Conservation (phyloP, 2,113 vertebrate species). For the Ia io region DNA sequence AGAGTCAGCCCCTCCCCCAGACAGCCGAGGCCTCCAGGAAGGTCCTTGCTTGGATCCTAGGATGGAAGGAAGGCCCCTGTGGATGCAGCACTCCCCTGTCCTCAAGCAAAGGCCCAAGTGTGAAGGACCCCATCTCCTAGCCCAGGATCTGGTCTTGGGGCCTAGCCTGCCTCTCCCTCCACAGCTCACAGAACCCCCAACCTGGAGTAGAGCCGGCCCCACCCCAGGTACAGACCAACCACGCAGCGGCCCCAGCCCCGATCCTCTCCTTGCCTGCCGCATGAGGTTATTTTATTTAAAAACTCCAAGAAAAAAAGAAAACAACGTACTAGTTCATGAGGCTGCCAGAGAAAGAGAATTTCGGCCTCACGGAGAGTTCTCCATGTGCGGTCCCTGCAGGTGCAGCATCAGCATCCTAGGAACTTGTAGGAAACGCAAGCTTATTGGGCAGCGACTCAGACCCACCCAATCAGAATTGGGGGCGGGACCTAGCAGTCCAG, state of each 20-base stretch:
- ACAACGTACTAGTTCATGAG: neutral
- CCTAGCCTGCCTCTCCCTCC: neutral
- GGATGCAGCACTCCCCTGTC: accelerated
- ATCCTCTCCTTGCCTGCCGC: neutral
- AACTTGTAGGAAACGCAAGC: neutral
- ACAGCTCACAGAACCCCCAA: neutral
- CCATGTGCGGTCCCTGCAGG: accelerated
- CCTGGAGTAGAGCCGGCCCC: neutral
- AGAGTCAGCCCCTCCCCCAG: conserved; percentile 80
- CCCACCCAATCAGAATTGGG: neutral
- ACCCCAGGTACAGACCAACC: neutral
- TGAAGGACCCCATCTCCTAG: conserved; percentile 8
- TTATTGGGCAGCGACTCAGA: neutral
- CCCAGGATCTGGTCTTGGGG: neutral
- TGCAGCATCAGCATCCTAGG: neutral
- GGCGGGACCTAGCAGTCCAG: accelerated
- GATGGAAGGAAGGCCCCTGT: neutral
- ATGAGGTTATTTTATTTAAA: conserved; percentile 53
- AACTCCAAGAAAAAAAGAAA: conserved; percentile 32
- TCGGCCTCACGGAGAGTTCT: neutral
- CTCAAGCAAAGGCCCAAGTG: conserved; percentile 73
- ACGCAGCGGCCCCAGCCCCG: neutral
- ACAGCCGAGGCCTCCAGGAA: conserved; percentile 39
- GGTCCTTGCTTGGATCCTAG: neutral
- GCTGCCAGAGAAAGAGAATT: neutral